These are phyloP conservation scores for Rhinolophus sinicus DNA, from an alignment of 2,113 vertebrate genomes.

Conservation along the genomic window DNA sequence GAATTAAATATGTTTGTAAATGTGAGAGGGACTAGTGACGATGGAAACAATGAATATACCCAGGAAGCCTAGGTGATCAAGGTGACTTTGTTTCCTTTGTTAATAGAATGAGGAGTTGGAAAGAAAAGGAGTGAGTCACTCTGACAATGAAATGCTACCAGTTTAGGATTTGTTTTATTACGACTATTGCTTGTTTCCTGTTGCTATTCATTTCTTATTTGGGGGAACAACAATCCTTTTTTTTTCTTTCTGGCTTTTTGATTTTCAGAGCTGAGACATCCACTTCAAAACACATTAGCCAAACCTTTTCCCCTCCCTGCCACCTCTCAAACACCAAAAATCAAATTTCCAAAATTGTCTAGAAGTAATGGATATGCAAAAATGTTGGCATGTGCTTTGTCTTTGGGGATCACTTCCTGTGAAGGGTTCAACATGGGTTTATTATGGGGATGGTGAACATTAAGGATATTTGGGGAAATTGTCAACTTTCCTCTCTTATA, in stretches of 20 bases:
- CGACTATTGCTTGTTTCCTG: constrained; percentile 36
- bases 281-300: neutral
- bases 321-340: neutral
- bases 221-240: neutral
- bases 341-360: neutral
- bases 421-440: neutral
- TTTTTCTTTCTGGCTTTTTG: neutral
- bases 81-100: constrained; percentile 30
- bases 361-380: neutral
- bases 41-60: constrained; percentile 3
- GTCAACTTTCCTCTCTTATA: constrained; percentile 24
- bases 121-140: constrained; percentile 53
- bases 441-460: neutral
- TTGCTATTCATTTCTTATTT: constrained; percentile 43
- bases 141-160: constrained; percentile 36
- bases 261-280: constrained; percentile 5
- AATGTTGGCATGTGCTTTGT: neutral
- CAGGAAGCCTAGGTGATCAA: neutral
- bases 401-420: constrained; percentile 5
- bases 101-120: constrained; percentile 35
- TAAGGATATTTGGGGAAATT: neutral
- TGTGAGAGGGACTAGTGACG: neutral
- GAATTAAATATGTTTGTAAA: constrained; percentile 32
- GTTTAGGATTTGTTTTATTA: constrained; percentile 51
- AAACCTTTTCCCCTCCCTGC: neutral